Conservation (phyloP, 2,797 vertebrate genomes). For the Pangasius mekongensis region DNA sequence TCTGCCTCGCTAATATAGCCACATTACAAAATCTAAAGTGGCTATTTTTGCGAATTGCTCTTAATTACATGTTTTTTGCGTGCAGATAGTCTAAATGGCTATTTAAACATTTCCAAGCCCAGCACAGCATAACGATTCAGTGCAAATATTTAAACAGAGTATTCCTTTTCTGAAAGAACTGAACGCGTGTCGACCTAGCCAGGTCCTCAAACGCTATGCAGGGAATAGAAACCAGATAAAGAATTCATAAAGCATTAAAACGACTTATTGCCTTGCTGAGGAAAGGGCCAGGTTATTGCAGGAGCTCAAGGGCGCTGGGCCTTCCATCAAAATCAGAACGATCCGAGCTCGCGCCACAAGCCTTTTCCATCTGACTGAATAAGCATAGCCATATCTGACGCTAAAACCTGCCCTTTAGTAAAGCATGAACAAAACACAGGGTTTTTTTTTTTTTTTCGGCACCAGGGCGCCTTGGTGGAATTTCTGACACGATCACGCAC, state of each 20-base stretch:
- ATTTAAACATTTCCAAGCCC: neutral
- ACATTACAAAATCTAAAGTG: conserved; percentile 39
- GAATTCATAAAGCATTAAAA: conserved; percentile 54
- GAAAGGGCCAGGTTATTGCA: conserved; percentile 46
- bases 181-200: neutral
- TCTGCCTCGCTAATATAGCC: neutral
- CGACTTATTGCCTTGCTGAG: conserved; percentile 54
- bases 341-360: conserved; percentile 40
- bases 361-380: conserved; percentile 44
- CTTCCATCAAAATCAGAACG: conserved; percentile 46
- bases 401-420: conserved; percentile 47
- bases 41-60: conserved; percentile 37
- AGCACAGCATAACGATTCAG: neutral
- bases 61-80: conserved; percentile 42
- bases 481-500: neutral
- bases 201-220: neutral
- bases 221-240: conserved; percentile 37
- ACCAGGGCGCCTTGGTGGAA: neutral
- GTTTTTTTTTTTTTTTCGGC: neutral
- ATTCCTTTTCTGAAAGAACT: neutral
- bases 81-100: neutral
- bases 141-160: conserved; percentile 16
- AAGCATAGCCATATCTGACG: conserved; percentile 22
- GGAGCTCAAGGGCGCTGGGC: conserved; percentile 46
- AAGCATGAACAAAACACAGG: conserved; percentile 25